phyloP scores from a whole-genome alignment of 2,113 vertebrate genomes.

The Nothoprocta pentlandii region DNA sequence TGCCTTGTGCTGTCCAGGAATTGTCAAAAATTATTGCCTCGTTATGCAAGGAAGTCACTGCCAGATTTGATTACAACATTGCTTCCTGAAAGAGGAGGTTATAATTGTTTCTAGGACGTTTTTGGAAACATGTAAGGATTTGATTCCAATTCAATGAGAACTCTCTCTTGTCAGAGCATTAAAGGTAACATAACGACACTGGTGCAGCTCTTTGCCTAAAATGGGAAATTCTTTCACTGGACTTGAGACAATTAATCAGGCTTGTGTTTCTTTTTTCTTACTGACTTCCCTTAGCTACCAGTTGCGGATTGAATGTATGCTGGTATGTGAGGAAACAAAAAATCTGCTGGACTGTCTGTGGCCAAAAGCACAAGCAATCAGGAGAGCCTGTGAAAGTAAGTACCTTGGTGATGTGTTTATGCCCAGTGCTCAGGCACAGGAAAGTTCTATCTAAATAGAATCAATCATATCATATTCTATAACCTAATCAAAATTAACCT shows the following conservation, averaged over 20 bases:
- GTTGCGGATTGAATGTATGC: conserved; percentile 91
- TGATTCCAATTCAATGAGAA: conserved; percentile 1
- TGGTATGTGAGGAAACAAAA: conserved; percentile 87
- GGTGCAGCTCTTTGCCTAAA: neutral
- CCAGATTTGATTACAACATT: conserved; percentile 38
- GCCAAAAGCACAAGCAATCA: conserved; percentile 86
- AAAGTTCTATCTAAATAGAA: neutral
- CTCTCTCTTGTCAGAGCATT: neutral
- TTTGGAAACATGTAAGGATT: conserved; percentile 27
- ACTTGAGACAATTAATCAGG: conserved; percentile 18
- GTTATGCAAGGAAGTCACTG: conserved; percentile 35
- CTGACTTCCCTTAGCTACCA: conserved; percentile 83
- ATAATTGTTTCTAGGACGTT: conserved; percentile 38
- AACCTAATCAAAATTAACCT: neutral
- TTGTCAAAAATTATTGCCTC: conserved; percentile 3
- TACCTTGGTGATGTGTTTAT: neutral
- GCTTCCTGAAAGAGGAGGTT: conserved; percentile 26
- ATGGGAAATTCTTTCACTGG: neutral
- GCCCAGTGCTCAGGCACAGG: neutral
- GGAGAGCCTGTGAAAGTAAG: conserved; percentile 88
- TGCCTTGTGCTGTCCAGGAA: neutral
- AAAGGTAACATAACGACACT: neutral
- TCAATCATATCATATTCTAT: neutral
- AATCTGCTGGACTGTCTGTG: conserved; percentile 85
- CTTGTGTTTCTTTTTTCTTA: neutral